A percentile compares a stretch with the other conserved stretches of the same genome.
Conservation (phyloP, 2,797 vertebrate species). For the Danio choprae region DNA sequence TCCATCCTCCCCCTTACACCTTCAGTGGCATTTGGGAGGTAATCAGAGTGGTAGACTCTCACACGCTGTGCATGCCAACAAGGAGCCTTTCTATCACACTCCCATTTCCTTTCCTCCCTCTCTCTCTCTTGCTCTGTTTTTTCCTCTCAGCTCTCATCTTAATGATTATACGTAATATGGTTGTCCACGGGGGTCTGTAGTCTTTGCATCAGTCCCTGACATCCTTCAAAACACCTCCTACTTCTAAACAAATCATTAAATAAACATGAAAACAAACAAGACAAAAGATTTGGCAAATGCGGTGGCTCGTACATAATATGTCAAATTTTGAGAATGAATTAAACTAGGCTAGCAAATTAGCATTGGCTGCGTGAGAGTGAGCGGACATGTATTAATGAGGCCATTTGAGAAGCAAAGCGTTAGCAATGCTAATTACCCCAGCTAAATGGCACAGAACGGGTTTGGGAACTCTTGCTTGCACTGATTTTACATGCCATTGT, state of each 20-base stretch:
- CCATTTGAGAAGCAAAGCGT: conserved; percentile 42
- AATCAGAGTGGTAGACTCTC: conserved; percentile 44
- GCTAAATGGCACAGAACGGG: conserved; percentile 36
- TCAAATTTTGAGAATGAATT: neutral
- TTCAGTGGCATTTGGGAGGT: conserved; percentile 49
- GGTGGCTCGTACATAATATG: neutral
- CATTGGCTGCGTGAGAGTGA: conserved; percentile 13
- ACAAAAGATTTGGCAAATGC: neutral
- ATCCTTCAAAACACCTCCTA: conserved; percentile 26
- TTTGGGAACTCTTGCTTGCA: conserved; percentile 7
- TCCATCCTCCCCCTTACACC: conserved; percentile 4
- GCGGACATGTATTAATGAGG: conserved; percentile 44
- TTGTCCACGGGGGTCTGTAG: conserved; percentile 16
- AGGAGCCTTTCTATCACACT: conserved; percentile 20
- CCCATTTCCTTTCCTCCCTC: conserved; percentile 2
- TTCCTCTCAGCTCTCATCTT: conserved; percentile 32
- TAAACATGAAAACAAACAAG: neutral
- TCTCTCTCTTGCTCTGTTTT: neutral
- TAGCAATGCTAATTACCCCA: conserved; percentile 43
- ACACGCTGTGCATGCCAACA: conserved; percentile 48
- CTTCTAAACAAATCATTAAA: neutral
- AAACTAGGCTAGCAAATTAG: neutral
- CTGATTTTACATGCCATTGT: neutral
- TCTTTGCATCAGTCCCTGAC: conserved; percentile 9
- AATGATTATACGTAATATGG: conserved; percentile 31